phyloP scores from a whole-genome alignment of 2,888 invertebrate species.

The Nowickia ferox region DNA sequence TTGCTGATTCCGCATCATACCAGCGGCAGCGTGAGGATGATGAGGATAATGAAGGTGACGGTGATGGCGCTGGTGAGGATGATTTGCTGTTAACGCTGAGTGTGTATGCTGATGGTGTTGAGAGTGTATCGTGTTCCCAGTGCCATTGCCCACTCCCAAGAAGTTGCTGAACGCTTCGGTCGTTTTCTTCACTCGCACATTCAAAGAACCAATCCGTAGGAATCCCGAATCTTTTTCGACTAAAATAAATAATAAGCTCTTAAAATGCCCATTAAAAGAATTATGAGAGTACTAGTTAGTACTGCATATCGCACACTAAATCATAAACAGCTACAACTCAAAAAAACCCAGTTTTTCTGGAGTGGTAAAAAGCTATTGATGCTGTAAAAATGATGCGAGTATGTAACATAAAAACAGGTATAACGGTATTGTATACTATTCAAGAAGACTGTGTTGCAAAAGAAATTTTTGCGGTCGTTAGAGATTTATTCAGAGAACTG shows the following conservation, averaged over 20 bases:
- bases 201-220: slow-evolving; percentile 95
- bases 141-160: slow-evolving; percentile 89
- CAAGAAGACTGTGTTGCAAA: no score
- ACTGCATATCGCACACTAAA: no score
- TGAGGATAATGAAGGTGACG: slow-evolving; percentile 82
- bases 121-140: slow-evolving; percentile 82
- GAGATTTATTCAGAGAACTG: no score
- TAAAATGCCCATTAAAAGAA: not conserved
- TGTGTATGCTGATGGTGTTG: slow-evolving; percentile 67
- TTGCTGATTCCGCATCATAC: slow-evolving; percentile 80
- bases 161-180: slow-evolving; percentile 96
- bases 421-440: no score
- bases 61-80: slow-evolving; percentile 84
- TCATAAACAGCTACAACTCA: no score
- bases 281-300: no score
- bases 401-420: no score
- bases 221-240: slow-evolving; percentile 95
- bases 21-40: slow-evolving; percentile 79
- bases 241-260: slow-evolving; percentile 75
- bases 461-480: no score
- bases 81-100: slow-evolving; percentile 76
- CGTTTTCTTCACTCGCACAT: slow-evolving; percentile 95
- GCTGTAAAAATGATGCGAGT: no score
- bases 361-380: no score
- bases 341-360: no score